Conservation (phyloP, 2,888 invertebrate genomes). For the Dinocampus coccinellae region DNA sequence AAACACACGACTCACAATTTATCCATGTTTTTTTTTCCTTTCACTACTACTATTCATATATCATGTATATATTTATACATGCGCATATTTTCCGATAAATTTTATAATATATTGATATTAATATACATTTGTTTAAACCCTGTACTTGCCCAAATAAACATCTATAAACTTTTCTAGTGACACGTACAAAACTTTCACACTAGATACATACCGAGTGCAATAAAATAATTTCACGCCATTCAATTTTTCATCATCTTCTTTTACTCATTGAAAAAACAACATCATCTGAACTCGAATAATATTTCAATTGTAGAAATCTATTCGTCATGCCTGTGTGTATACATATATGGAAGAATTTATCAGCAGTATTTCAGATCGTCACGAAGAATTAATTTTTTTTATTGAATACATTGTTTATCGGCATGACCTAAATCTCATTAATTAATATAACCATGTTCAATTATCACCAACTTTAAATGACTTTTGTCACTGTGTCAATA, state of each 20-base stretch:
- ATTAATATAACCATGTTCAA: neutral
- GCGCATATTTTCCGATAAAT: neutral
- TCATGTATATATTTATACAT: neutral
- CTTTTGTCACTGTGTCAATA: neutral
- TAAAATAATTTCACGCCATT: no score
- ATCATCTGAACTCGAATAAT: neutral
- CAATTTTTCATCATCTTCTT: neutral
- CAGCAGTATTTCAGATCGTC: neutral
- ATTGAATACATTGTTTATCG: neutral
- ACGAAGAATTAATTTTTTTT: neutral
- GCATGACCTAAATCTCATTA: neutral
- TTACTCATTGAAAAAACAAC: no score
- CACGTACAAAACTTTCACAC: no score
- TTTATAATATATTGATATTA: no score
- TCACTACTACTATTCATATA: neutral
- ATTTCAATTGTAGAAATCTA: neutral
- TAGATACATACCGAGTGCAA: no score
- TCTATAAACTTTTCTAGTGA: no score
- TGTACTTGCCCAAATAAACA: no score
- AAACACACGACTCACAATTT: slow-evolving; percentile 4
- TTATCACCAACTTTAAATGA: neutral
- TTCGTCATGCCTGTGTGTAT: no score
- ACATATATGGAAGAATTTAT: no score
- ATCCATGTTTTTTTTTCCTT: slow-evolving; percentile 10
- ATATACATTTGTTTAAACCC: no score